These are phyloP conservation scores for Callyntrura guangdongensis DNA, from an alignment of 2,888 invertebrate species.

Conservation along the genomic window DNA sequence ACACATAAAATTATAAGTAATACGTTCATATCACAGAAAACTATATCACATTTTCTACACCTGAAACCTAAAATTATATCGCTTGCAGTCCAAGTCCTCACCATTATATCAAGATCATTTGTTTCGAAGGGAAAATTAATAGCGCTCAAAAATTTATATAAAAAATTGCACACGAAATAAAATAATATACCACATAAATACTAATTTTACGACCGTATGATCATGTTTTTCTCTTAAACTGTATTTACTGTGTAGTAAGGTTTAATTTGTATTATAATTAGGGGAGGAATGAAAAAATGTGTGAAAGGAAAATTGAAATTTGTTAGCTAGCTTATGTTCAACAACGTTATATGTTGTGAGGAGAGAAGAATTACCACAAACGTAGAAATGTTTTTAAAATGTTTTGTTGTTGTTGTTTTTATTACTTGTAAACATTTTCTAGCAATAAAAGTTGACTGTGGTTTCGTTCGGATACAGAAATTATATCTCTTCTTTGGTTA, in stretches of 20 bases:
- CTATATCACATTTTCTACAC: conserved; percentile 15
- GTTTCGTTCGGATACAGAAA: no score
- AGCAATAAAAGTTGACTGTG: background rate
- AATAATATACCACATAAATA: conserved; percentile 15
- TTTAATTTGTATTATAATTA: background rate
- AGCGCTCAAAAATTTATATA: conserved; percentile 34
- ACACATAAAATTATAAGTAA: conserved; percentile 16
- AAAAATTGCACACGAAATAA: no score
- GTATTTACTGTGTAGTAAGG: background rate
- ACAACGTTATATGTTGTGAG: no score
- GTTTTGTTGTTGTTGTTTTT: conserved; percentile 17
- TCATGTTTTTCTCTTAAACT: conserved; percentile 11
- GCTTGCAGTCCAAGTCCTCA: background rate
- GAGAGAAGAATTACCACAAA: background rate
- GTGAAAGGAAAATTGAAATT: conserved; percentile 9
- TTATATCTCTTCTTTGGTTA: no score
- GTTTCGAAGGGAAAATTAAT: conserved; percentile 64
- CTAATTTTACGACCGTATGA: conserved; percentile 32
- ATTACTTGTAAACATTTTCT: conserved; percentile 17
- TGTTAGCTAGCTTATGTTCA: background rate
- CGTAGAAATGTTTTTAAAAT: background rate
- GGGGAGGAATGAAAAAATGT: background rate
- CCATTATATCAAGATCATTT: conserved; percentile 39
- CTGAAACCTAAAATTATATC: background rate
- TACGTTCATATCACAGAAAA: background rate